Evolutionary conservation across 2,113 vertebrate genomes (phyloP).

Genomic region (Apus apus): DNA sequence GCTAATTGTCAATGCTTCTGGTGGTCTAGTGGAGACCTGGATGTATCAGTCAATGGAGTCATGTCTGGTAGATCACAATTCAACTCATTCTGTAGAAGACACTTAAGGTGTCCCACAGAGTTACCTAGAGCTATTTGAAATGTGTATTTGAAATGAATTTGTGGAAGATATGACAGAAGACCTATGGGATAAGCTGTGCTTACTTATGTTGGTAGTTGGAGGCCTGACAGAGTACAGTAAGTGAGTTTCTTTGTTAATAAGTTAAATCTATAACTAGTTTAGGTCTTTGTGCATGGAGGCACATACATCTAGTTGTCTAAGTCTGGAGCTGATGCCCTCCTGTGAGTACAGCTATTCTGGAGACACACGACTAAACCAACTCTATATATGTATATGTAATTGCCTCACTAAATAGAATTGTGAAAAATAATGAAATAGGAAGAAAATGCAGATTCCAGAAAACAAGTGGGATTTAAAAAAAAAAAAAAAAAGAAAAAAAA

Average conservation of each 20-base stretch:
- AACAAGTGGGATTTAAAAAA: background rate
- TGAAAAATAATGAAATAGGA: background rate
- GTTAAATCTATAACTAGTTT: background rate
- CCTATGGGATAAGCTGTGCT: background rate
- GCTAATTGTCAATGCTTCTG: background rate
- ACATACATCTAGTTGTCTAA: background rate
- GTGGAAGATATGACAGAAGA: background rate
- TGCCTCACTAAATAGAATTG: background rate
- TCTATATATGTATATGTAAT: background rate
- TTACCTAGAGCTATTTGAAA: background rate
- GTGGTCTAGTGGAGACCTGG: accelerated
- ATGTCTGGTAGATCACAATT: background rate
- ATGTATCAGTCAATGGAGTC: background rate
- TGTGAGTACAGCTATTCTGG: background rate
- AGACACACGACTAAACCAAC: background rate
- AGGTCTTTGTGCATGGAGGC: background rate
- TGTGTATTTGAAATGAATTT: background rate
- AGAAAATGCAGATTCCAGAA: background rate
- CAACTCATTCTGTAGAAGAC: background rate
- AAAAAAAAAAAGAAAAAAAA: background rate
- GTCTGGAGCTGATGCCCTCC: background rate
- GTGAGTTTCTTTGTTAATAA: background rate
- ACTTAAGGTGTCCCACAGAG: background rate
- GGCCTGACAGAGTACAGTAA: background rate
- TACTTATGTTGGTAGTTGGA: accelerated